phyloP scores from a whole-genome alignment of 1,140 invertebrate genomes.

The Anastrepha ludens region DNA sequence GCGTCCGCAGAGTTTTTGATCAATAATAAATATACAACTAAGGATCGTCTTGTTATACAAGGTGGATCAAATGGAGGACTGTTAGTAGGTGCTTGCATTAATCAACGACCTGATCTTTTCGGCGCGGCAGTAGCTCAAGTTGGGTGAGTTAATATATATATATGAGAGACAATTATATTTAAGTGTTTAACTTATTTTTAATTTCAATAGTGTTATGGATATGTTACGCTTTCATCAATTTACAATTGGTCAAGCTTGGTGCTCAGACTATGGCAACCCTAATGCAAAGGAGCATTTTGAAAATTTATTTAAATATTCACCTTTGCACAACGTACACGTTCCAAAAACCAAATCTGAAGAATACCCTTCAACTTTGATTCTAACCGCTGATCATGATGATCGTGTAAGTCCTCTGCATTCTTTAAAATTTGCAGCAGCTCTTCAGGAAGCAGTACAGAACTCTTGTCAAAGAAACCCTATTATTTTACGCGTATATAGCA shows the following conservation, averaged over 20 bases:
- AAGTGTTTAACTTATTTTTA: conserved; percentile 73
- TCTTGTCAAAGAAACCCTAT: conserved; percentile 89
- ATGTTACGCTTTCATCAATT: conserved; percentile 99
- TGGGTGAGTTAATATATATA: conserved; percentile 78
- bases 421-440: conserved; percentile 93
- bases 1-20: conserved; percentile 94
- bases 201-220: conserved; percentile 87
- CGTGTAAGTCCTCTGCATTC: conserved; percentile 97
- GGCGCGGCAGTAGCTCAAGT: conserved; percentile 93
- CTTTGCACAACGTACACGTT: conserved; percentile 91
- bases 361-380: conserved; percentile 92
- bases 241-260: conserved; percentile 98
- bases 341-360: conserved; percentile 78
- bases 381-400: conserved; percentile 99
- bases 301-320: conserved; percentile 93
- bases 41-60: conserved; percentile 88
- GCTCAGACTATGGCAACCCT: conserved; percentile 95
- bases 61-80: conserved; percentile 98
- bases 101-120: conserved; percentile 96
- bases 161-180: background rate
- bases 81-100: conserved; percentile 92
- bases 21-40: conserved; percentile 85
- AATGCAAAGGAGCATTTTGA: conserved; percentile 92
- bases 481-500: conserved; percentile 92
- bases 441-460: conserved; percentile 86